Evolutionary conservation across 2,113 vertebrate species (phyloP), one percentile per base, ranked within the genome.

Genomic region (Chionodraco myersi): DNA sequence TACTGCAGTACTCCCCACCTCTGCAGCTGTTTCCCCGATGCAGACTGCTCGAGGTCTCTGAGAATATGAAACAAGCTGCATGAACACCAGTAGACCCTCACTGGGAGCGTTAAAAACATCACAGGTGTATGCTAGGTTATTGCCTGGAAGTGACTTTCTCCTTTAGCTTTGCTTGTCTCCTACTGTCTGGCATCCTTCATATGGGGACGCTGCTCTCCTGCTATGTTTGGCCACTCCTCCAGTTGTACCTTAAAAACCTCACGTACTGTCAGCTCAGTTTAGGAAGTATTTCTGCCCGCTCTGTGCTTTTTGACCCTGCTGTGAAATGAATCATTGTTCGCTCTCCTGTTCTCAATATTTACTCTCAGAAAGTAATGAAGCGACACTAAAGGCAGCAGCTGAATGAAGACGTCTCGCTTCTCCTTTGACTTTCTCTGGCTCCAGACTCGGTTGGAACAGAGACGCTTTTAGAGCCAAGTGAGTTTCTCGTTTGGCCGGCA

Each of bases 401-500:
- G 1, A 77, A 80, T 83, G 57, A 71, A 88, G 75, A 84, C 36
- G 30, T 75, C 83, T 85, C 18, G 56, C 67, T 66, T 54, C 53
- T 26, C 44, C 80, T 84, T 41, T 41, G 6, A 41, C 75, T 74
- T 57, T 54, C 52, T 74, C 52, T 84, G 82, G 75, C 82, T 72
- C 5, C 10, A 34, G 47, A 5, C 2, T 18, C 44, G 56, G 11
- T 81, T 83, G 78, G 80, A 86, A 85, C 54, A 58, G 56, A 77
- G 60, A 49, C 1, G 36, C 23, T 23, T 15, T 47, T 5, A 13
- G 44, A 84, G 88, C 87, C 83, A 86, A 81, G 83, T 48, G 79
- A 74, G 83, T 75, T 89, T 75, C 78, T 77, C 80, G 36, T 76
- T 90, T 80, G 83, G 77, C 77, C 71, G 34, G 48, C 34, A 30